Percentiles rank a stretch among this genome's conserved stretches.
Conservation (phyloP, 2,888 invertebrate genomes). For the Argyresthia goedartella region DNA sequence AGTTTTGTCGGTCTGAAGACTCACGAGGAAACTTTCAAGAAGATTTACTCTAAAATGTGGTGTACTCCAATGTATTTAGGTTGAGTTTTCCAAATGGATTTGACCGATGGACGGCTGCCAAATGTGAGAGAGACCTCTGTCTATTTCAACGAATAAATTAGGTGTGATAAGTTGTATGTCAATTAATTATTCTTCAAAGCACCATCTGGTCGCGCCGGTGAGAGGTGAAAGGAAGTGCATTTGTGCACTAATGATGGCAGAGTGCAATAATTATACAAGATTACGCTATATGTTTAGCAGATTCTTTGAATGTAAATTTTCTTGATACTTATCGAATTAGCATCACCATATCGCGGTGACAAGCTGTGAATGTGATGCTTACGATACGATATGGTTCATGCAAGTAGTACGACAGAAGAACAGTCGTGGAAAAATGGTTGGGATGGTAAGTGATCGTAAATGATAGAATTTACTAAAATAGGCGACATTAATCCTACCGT, state of each 20-base stretch:
- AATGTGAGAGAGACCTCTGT: constrained; percentile 56
- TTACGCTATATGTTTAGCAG: too few species aligned
- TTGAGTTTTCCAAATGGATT: constrained; percentile 17
- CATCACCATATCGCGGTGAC: too few species aligned
- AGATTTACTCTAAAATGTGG: constrained; percentile 15
- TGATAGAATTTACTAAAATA: too few species aligned
- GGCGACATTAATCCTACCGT: too few species aligned
- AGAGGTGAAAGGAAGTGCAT: constrained; percentile 36
- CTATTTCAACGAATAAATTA: constrained; percentile 67
- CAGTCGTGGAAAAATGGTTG: too few species aligned
- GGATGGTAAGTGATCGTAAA: too few species aligned
- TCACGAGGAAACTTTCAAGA: constrained; percentile 18
- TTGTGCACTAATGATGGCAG: constrained; percentile 20
- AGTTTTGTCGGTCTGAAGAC: constrained; percentile 29
- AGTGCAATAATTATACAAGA: background rate
- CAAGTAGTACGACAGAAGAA: too few species aligned
- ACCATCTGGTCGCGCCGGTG: constrained; percentile 52
- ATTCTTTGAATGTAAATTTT: too few species aligned
- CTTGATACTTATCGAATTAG: too few species aligned
- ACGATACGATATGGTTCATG: too few species aligned
- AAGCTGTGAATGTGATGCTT: too few species aligned
- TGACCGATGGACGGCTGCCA: constrained; percentile 51
- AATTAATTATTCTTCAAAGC: constrained; percentile 71
- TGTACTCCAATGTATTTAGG: constrained; percentile 13
- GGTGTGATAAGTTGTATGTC: constrained; percentile 67